Evolutionary conservation across 2,888 invertebrate species (phyloP).

Genomic region (Drosophila formosana): DNA sequence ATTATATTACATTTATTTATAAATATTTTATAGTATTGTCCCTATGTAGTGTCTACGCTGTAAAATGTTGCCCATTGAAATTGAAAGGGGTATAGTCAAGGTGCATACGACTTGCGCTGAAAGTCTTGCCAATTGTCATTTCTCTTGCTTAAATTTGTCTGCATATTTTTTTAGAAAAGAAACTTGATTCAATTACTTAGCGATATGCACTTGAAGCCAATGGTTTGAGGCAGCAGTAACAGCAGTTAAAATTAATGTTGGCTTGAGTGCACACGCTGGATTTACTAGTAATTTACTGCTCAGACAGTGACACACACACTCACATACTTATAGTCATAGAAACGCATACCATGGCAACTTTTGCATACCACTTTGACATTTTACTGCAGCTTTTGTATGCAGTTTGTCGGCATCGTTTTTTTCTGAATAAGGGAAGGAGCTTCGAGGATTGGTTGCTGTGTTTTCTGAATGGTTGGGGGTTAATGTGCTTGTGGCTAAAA

Average conservation of each 20-base stretch:
- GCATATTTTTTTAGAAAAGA: slow-evolving; percentile 31
- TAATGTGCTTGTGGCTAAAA: slow-evolving; percentile 49
- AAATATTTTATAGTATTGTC: too few species aligned
- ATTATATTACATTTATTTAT: too few species aligned
- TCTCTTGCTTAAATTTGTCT: slow-evolving; percentile 27
- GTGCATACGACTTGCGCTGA: neutral
- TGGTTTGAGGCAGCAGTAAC: slow-evolving; percentile 10
- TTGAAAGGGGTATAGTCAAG: slow-evolving; percentile 2
- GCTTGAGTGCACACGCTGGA: slow-evolving; percentile 62
- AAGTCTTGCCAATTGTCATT: slow-evolving; percentile 25
- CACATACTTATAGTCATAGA: neutral
- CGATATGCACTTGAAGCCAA: slow-evolving; percentile 41
- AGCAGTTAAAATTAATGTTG: slow-evolving; percentile 58
- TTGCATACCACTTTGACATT: slow-evolving; percentile 58
- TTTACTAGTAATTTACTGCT: slow-evolving; percentile 63
- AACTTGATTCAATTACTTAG: slow-evolving; percentile 66
- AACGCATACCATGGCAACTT: slow-evolving; percentile 25
- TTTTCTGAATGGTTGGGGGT: slow-evolving; percentile 12
- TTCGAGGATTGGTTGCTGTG: slow-evolving; percentile 2
- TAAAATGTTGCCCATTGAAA: neutral
- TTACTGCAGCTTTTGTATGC: slow-evolving; percentile 50
- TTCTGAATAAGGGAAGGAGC: neutral
- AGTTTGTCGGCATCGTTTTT: slow-evolving; percentile 37
- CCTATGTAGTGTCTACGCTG: too few species aligned
- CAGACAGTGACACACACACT: slow-evolving; percentile 25